These are phyloP conservation scores for Acleris holmiana DNA, from an alignment of 2,888 invertebrate species.

Conservation along the genomic window DNA sequence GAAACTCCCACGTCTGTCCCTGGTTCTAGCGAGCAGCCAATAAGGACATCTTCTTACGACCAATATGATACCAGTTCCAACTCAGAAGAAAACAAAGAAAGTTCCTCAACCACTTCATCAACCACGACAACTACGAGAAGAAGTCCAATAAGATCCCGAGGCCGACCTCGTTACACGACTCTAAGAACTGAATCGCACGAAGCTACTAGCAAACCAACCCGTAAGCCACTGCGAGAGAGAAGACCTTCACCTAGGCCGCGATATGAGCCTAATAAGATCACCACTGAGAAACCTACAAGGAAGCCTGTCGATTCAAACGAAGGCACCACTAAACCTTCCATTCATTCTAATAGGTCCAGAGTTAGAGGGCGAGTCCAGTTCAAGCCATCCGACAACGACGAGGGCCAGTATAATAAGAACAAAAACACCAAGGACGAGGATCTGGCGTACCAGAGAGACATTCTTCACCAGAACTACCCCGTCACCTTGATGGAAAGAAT, in stretches of 20 bases:
- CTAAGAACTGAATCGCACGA: constrained; percentile 72
- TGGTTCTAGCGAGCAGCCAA: constrained; percentile 49
- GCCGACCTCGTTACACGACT: constrained; percentile 73
- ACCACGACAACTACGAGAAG: constrained; percentile 69
- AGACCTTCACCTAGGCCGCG: constrained; percentile 69
- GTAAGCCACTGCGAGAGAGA: constrained; percentile 81
- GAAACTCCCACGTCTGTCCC: constrained; percentile 49
- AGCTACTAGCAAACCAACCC: constrained; percentile 65
- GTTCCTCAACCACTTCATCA: constrained; percentile 55
- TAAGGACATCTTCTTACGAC: constrained; percentile 57
- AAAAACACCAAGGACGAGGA: constrained; percentile 66
- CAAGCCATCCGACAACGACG: constrained; percentile 71
- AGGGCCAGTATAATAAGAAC: constrained; percentile 58
- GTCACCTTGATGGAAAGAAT: constrained; percentile 80
- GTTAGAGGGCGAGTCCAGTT: constrained; percentile 82
- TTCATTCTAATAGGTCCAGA: constrained; percentile 55
- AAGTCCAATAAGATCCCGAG: constrained; percentile 62
- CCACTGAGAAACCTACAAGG: constrained; percentile 64
- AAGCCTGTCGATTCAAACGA: constrained; percentile 62
- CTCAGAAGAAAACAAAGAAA: constrained; percentile 51
- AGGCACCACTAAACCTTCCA: constrained; percentile 62
- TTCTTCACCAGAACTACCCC: constrained; percentile 86
- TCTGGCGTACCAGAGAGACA: constrained; percentile 86
- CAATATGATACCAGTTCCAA: constrained; percentile 57
- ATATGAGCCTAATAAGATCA: constrained; percentile 73